A percentile compares a stretch with the other conserved stretches of the same genome.
Evolutionary conservation across 2,113 vertebrate genomes (phyloP).

Genomic region (Equus quagga): DNA sequence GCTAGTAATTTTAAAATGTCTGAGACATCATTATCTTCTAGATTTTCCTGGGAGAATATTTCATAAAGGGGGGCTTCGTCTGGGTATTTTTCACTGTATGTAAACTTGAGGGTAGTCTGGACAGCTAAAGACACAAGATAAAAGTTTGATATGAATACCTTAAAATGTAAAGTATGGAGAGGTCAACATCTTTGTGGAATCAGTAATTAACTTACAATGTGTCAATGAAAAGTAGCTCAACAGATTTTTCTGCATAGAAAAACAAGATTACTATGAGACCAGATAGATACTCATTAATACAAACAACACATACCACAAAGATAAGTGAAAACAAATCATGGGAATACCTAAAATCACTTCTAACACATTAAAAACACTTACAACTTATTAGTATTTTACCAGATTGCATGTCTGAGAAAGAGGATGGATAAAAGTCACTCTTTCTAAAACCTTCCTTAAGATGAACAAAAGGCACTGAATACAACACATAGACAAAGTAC

Average conservation of each 20-base stretch:
- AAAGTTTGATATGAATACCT: constrained; percentile 31
- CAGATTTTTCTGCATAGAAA: constrained; percentile 29
- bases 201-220: constrained; percentile 18
- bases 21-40: constrained; percentile 92
- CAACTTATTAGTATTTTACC: not conserved
- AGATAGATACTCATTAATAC: not conserved
- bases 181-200: not conserved
- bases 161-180: not conserved
- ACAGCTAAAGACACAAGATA: constrained; percentile 89
- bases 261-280: not conserved
- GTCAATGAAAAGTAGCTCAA: constrained; percentile 29
- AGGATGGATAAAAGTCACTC: not conserved
- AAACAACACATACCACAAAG: not conserved
- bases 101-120: constrained; percentile 96
- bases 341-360: not conserved
- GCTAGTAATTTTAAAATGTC: constrained; percentile 93
- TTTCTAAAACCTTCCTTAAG: not conserved
- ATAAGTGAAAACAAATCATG: not conserved
- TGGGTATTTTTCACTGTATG: constrained; percentile 96
- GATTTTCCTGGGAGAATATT: constrained; percentile 95
- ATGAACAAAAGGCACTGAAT: constrained; percentile 33
- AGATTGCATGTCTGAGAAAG: not conserved
- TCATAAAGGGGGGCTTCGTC: constrained; percentile 97
- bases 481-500: not conserved
- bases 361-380: not conserved